Evolutionary conservation across 2,113 vertebrate species (phyloP).

Genomic region (Phalacrocorax brasilianus): DNA sequence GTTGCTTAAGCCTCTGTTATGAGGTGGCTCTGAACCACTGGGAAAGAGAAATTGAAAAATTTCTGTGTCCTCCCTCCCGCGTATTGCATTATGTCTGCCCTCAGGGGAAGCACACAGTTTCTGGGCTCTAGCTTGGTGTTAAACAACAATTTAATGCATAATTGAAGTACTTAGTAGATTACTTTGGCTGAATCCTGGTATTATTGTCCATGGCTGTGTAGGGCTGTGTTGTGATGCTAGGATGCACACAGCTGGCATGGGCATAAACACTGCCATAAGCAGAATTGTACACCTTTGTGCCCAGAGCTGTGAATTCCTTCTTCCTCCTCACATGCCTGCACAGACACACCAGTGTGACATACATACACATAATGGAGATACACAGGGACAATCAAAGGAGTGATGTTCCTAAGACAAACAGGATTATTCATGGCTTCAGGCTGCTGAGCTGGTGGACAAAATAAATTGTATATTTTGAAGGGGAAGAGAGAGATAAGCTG

Average conservation of each 20-base stretch:
- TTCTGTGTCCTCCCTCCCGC: background rate
- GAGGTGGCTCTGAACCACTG: background rate
- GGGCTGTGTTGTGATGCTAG: background rate
- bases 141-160: background rate
- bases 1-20: background rate
- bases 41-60: background rate
- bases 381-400: background rate
- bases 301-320: background rate
- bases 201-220: background rate
- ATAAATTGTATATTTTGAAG: conserved; percentile 64
- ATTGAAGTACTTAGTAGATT: background rate
- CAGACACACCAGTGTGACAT: background rate
- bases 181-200: background rate
- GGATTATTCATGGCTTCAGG: conserved; percentile 17
- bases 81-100: background rate
- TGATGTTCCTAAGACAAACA: conserved; percentile 10
- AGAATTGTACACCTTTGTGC: background rate
- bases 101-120: background rate
- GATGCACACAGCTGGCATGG: rapidly evolving
- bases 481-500: conserved; percentile 60
- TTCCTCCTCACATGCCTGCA: background rate
- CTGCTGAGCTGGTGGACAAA: conserved; percentile 42
- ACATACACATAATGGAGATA: background rate
- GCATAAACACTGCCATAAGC: background rate
- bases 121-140: background rate